Conservation (phyloP, 2,113 vertebrate genomes). For the Cinclus mexicanus region DNA sequence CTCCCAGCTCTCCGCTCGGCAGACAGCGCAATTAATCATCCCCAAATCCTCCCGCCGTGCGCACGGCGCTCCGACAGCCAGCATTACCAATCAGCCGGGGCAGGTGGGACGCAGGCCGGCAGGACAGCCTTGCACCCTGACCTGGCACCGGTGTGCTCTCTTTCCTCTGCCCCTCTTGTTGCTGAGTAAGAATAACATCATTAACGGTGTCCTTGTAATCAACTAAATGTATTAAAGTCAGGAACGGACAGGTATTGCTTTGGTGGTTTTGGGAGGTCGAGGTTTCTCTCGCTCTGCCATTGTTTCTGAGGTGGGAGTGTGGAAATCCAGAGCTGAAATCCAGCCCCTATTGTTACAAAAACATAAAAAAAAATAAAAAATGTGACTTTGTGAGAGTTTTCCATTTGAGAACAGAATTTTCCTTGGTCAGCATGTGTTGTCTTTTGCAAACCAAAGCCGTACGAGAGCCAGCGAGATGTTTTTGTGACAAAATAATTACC, state of each 20-base stretch:
- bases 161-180: slow-evolving; percentile 14
- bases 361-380: neutral
- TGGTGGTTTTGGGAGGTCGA: neutral
- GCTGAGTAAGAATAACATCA: slow-evolving; percentile 56
- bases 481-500: neutral
- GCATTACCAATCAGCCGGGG: slow-evolving; percentile 78
- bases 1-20: slow-evolving; percentile 80
- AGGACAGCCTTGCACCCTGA: slow-evolving; percentile 73
- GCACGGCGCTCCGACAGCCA: slow-evolving; percentile 81
- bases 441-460: neutral
- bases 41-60: slow-evolving; percentile 85
- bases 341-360: rapidly evolving
- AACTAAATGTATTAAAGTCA: neutral
- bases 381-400: neutral
- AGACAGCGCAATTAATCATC: slow-evolving; percentile 98
- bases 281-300: neutral
- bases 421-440: neutral
- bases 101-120: slow-evolving; percentile 87
- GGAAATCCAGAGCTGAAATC: neutral
- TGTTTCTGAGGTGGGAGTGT: neutral
- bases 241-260: slow-evolving; percentile 21
- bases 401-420: neutral
- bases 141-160: slow-evolving; percentile 45
- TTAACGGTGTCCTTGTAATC: slow-evolving; percentile 42
- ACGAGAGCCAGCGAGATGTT: neutral